Evolutionary conservation across 23 tunicate genomes (phyloP), one percentile per base, ranked within the genome.

Genomic region (Halocynthia roretzi): DNA sequence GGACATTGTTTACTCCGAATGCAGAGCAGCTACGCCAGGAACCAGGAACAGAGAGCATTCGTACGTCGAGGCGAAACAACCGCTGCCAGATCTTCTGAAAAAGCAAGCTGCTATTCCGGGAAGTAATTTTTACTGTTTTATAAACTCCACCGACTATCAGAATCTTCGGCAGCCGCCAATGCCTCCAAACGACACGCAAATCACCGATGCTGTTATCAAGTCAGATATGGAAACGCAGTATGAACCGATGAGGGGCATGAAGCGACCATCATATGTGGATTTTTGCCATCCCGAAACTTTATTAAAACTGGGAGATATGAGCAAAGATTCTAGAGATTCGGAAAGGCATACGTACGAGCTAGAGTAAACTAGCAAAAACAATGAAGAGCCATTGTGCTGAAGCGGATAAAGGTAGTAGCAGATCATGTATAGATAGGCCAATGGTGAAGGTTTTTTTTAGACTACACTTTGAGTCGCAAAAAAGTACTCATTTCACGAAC

Each of bases 151-250:
- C 31, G 63, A 14, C 15, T 6, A 10, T 65, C 70, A 65, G 31
- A 65, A 9, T 65, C 70, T 65, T 9, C 70, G 49, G 18, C 70
- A 5, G 17, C 70, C 70, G 9, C 70, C 70, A 9, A 65, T 8
- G 18, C 70, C 70, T 20, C 70, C 70, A 65, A 15, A 8, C 31
- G 70, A 15, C 44, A 31, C 1, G 44, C 44, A 31, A 65, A 15
- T 2, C 9, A 65, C 17, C 17, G 70, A 48, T 15, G 31, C 22
- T 48, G 9, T 0, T 44, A 10, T 0, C 10, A 65, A 15, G 10
- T 48, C 70, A 10, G 31, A 65, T 65, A 40, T 15, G 70, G 49
- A 65, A 20, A 65, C 70, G 70, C 22, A 65, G 70, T 65, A 15
- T 44, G 31, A 15, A 65, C 31, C 17, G 70, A 9, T 65, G 70